Base-by-base conservation (phyloP, 2,113 vertebrate genomes). In the Mus pahari region DNA sequence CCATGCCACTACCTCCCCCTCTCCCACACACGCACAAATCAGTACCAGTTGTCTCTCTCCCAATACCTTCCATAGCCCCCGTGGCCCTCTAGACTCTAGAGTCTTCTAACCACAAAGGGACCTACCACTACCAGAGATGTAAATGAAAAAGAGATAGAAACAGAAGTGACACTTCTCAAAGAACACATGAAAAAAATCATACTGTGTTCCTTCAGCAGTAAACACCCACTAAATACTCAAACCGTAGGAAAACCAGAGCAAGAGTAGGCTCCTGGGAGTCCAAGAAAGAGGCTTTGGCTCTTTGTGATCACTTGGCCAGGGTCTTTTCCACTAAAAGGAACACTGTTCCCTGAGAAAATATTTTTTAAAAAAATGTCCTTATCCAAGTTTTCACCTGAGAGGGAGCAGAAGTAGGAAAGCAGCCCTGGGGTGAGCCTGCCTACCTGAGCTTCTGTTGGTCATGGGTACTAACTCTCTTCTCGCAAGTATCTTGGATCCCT, bases 91-190 rank as follows among this genome's bases (percentile, higher is more conserved):
- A 60, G 58, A 60, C 20, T 92, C 19, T 31, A 68, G 20, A 31
- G 81, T 89, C 89, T 75, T 95, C 97, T 96, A 92, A 94, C n/a
- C 17, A 64, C 39, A 79, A 14, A 58, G 22, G 90, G 16, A 79
- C 17, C 62, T 12, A 17, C 20, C 26, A 16, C 11, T 84, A 20
- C 77, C 10, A 24, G 10, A 13, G 12, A 11, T 28, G 3, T 42
- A 24, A 66, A 36, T 14, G 68, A 45, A 36, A 66, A 33, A 64
- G 0, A 62, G 82, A 62, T 70, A 82, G 92, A 96, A 82, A 90
- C 42, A 7, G 36, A 50, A 9, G 13, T 33, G 28, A 3, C 10
- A 48, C 28, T 45, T 5, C 84, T 31, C 28, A 33, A 92, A 68
- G 55, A 26, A 10, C 14, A 4, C 19, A 2, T 0, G 31, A 58